Evolutionary conservation across 2,797 vertebrate genomes (phyloP).

Genomic region (Acipenser ruthenus): DNA sequence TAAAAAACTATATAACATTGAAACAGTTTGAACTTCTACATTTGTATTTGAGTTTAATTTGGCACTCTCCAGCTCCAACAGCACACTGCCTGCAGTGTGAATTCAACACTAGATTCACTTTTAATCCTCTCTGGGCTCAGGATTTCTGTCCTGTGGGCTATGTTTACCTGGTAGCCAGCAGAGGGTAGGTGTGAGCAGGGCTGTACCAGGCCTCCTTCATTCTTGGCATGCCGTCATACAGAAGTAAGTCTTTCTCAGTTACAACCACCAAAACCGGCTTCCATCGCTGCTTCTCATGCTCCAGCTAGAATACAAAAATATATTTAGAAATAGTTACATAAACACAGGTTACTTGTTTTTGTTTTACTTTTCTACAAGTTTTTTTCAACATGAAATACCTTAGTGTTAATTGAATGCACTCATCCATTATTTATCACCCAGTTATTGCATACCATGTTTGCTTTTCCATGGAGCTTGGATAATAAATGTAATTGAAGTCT

Average conservation of each 20-base stretch:
- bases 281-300: conserved; percentile 80
- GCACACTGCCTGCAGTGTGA: too few relatives aligned
- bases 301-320: conserved; percentile 46
- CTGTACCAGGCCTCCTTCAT: conserved; percentile 84
- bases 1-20: too few relatives aligned
- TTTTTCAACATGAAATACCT: too few relatives aligned
- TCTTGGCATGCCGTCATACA: conserved; percentile 82
- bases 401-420: too few relatives aligned
- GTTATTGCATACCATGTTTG: conserved; percentile 10
- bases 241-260: conserved; percentile 88
- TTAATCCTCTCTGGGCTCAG: too few relatives aligned
- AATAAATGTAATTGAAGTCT: not conserved
- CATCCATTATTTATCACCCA: not conserved
- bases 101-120: too few relatives aligned
- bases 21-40: too few relatives aligned
- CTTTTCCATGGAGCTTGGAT: conserved; percentile 6
- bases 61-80: too few relatives aligned
- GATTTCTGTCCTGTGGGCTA: too few relatives aligned
- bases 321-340: not conserved
- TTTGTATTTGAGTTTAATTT: too few relatives aligned
- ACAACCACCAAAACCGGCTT: conserved; percentile 79
- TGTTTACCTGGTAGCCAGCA: conserved; percentile 86
- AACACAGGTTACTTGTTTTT: too few relatives aligned
- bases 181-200: conserved; percentile 76
- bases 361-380: too few relatives aligned